These are phyloP conservation scores for Picathartes gymnocephalus DNA, from an alignment of 2,113 vertebrate species.

Conservation along the genomic window DNA sequence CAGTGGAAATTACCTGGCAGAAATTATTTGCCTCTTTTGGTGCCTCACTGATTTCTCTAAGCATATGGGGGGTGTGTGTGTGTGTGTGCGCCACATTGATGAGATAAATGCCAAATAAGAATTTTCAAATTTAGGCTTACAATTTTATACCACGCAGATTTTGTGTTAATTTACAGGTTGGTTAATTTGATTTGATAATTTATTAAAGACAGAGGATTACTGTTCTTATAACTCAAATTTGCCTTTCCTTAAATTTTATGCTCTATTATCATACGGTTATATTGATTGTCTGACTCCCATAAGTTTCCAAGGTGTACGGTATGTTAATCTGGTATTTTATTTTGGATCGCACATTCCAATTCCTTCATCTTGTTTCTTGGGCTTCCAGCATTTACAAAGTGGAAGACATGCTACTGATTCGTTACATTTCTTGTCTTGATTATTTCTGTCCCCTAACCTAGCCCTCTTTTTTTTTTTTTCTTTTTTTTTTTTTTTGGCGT, in stretches of 20 bases:
- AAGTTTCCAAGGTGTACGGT: background rate
- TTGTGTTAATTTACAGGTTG: background rate
- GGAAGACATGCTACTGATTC: background rate
- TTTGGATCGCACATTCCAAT: background rate
- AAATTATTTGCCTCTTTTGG: background rate
- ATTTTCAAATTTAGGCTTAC: background rate
- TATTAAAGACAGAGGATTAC: background rate
- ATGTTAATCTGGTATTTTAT: background rate
- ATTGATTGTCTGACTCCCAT: background rate
- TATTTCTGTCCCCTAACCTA: background rate
- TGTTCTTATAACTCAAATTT: background rate
- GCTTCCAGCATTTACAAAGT: background rate
- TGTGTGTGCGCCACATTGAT: rapidly evolving
- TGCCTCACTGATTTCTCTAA: background rate
- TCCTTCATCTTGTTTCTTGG: background rate
- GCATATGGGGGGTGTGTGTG: background rate
- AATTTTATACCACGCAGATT: background rate
- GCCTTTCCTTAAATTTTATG: background rate
- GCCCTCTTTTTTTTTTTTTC: background rate
- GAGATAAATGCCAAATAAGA: background rate
- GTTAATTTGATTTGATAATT: background rate
- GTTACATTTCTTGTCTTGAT: background rate
- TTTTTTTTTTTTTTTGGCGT: background rate
- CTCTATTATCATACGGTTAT: background rate
- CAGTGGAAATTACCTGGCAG: background rate